Evolutionary conservation across 2,797 vertebrate species (phyloP).

Genomic region (Accipiter badius): DNA sequence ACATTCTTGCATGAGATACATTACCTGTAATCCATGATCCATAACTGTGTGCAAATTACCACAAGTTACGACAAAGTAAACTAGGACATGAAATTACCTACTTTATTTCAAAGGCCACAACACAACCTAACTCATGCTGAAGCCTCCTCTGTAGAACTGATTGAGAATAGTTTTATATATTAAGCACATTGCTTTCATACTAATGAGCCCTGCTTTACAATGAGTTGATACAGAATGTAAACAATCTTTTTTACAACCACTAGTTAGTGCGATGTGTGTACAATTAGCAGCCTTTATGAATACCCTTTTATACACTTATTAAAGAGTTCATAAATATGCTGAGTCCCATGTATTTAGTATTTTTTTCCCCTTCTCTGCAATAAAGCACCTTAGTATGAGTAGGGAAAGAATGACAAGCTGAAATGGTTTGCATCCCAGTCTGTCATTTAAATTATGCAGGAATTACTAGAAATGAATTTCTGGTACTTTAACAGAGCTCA

Average conservation of each 20-base stretch:
- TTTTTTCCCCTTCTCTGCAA: constrained; percentile 7
- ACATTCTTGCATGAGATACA: neutral
- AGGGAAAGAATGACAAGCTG: constrained; percentile 18
- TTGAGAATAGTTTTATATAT: neutral
- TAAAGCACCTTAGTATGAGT: constrained; percentile 44
- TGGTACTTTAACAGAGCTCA: constrained; percentile 60
- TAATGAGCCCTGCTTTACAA: constrained; percentile 3
- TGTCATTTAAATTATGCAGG: constrained; percentile 61
- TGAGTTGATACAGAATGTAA: constrained; percentile 64
- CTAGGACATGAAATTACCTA: neutral
- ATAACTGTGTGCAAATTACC: neutral
- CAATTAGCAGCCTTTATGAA: constrained; percentile 62
- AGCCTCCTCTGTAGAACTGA: neutral
- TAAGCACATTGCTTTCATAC: neutral
- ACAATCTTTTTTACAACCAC: constrained; percentile 47
- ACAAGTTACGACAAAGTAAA: neutral
- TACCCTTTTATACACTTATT: constrained; percentile 51
- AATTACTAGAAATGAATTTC: constrained; percentile 70
- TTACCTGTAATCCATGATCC: neutral
- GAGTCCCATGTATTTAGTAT: neutral
- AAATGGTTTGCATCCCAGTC: constrained; percentile 21
- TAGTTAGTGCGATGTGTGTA: constrained; percentile 35
- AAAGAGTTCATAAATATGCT: constrained; percentile 57
- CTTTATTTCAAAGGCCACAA: neutral
- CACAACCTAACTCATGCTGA: neutral